A percentile compares a stretch with the other conserved stretches of the same genome.
These are phyloP conservation scores for Cryptus viduatorius DNA, from an alignment of 2,888 invertebrate species.

Conservation along the genomic window DNA sequence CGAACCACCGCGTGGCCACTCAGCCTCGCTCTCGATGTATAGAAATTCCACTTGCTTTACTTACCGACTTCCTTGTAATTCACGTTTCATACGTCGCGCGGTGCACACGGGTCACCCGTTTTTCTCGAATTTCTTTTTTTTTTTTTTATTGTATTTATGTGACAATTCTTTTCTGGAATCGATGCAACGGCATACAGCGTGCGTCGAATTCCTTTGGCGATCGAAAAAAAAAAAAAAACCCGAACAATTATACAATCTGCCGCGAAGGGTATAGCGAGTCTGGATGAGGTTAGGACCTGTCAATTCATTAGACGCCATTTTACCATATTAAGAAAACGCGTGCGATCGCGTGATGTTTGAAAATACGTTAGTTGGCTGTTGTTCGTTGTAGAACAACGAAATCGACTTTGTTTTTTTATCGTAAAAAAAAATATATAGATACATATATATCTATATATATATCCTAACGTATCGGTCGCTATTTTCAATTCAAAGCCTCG, in stretches of 20 bases:
- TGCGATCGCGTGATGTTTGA: too few relatives aligned
- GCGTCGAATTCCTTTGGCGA: not conserved
- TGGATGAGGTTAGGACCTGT: not conserved
- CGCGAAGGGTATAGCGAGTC: not conserved
- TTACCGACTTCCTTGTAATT: slow-evolving; percentile 61
- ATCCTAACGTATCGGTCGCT: slow-evolving; percentile 5
- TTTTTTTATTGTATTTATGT: slow-evolving; percentile 14
- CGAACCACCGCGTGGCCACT: not conserved
- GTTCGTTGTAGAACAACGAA: not conserved
- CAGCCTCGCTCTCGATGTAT: slow-evolving; percentile 66
- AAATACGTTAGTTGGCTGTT: not conserved
- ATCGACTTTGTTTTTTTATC: not conserved
- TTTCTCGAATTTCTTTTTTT: not conserved
- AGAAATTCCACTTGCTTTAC: slow-evolving; percentile 57
- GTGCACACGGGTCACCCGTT: slow-evolving; percentile 10
- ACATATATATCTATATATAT: not conserved
- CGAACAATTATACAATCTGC: slow-evolving; percentile 17
- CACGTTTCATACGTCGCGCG: slow-evolving; percentile 38
- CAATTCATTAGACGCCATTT: not conserved
- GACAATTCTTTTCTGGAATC: not conserved
- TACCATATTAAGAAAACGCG: too few relatives aligned
- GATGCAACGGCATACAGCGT: slow-evolving; percentile 11
- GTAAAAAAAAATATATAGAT: not conserved
- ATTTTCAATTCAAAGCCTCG: slow-evolving; percentile 36
- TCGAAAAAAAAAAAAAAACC: slow-evolving; percentile 18